Base-by-base conservation (phyloP, 2,797 vertebrate genomes). In the Hypotaenidia okinawae region DNA sequence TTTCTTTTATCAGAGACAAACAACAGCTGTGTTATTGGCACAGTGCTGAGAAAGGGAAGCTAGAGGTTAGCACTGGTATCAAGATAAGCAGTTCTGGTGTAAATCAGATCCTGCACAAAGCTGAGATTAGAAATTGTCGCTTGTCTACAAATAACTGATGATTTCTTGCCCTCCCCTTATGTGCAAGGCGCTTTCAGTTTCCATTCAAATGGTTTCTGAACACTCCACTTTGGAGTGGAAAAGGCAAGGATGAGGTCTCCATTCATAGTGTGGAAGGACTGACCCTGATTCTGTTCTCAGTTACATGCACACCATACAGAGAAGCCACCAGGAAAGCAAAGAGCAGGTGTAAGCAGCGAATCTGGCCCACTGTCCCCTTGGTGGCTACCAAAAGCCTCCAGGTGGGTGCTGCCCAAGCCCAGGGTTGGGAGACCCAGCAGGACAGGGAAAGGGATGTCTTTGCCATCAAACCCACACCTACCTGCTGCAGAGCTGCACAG, bases 21-120 rank as follows among this genome's bases (percentile, higher is more conserved):
- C 95, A 95, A 92, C 96, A 96, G 95, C 95, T 96, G 94, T 94
- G 96, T 73, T 93, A 69, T 67, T 94, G 94, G 94, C 93, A 93
- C 77, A 66, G 93, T 5, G 80, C 87, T 93, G 88, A 70, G 95
- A 51, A 77, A 87, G 90, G 85, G 88, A 96, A 94, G 94, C 74
- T 61, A 67, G 91, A 62, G 95, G 94, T 94, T 93, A 96, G 88
- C 77, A 33, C 11, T 82, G 88, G 87, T 77, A 82, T 0, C 1
- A 70, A 96, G 95, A 96, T 94, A 94, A 96, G 94, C 88, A 93
- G 85, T 47, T 81, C 74, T 87, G 78, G 85, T 90, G 89, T 87
- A 93, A 97, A 96, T 94, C 94, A 90, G 89, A 87, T 90, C 93
- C 77, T 95, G 63, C 83, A 51, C 74, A 35, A 45, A 22, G 88